Base-by-base conservation (phyloP, 2,113 vertebrate genomes). In the Hiodon alosoides region DNA sequence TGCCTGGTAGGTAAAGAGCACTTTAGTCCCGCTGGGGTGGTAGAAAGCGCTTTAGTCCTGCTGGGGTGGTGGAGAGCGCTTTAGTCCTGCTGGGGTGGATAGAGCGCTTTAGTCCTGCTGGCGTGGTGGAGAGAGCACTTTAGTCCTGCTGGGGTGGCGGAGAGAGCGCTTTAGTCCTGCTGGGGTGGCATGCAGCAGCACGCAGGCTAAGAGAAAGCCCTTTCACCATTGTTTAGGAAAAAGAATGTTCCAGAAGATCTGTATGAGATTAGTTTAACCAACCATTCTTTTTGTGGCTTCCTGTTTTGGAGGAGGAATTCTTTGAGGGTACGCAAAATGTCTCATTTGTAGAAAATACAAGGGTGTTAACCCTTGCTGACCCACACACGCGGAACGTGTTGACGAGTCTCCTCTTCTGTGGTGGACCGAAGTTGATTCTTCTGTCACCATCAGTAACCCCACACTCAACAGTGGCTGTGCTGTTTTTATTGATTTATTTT, bases 251-350 rank as follows among this genome's bases (percentile, higher is more conserved):
- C 87, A 86, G 82, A 86, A 90, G 91, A 91, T 91, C 87, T 91
- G 89, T 77, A 82, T 80, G 87, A 71, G 87, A 90, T 92, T 93
- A 92, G 88, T 88, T 82, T 86, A 86, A 84, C 86, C 87, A 86
- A 90, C 84, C 84, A 80, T 90, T 90, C 86, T 86, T 79, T 90
- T 82, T 87, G 83, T 64, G 77, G 87, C 89, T 92, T 93, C 90
- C 89, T 93, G 91, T 91, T 93, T 93, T 91, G 89, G 84, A 91
- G 89, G 83, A 82, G 88, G 71, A 89, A 90, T 91, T 90, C 87
- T 91, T 92, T 89, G 61, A 77, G 89, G 90, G 85, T 85, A 87
- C 83, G 89, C 82, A 86, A 87, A 91, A 88, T 87, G 89, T 87
- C 83, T 89, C 78, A 83, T 83, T 83, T 88, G 90, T 89, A 83